A percentile compares a stretch with the other conserved stretches of the same genome.
phyloP scores from a whole-genome alignment of 2,797 vertebrate genomes.

The Halcyon badia region DNA sequence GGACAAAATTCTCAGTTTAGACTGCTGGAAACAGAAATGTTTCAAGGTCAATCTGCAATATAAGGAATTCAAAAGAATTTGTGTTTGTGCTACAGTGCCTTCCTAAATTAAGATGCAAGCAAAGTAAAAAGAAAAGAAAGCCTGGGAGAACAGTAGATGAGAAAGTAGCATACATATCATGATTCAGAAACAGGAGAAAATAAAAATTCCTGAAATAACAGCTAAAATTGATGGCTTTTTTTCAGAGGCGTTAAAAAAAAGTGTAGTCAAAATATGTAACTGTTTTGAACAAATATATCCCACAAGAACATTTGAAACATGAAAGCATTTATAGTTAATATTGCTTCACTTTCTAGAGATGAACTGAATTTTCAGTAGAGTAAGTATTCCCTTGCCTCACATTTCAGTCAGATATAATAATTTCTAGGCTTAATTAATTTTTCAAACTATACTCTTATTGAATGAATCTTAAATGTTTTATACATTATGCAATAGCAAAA shows the following conservation, averaged over 20 bases:
- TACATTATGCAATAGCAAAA: background rate
- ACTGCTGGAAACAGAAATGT: background rate
- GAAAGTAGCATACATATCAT: background rate
- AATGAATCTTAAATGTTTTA: background rate
- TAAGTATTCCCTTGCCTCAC: background rate
- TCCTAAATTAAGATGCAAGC: background rate
- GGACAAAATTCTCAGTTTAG: background rate
- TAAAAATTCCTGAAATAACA: background rate
- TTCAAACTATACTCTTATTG: background rate
- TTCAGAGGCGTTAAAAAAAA: background rate
- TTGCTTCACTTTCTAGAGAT: background rate
- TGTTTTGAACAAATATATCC: background rate
- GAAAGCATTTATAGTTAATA: background rate
- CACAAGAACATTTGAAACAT: background rate
- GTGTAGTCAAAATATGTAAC: background rate
- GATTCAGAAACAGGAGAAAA: background rate
- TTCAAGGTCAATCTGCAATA: background rate
- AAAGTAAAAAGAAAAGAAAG: background rate
- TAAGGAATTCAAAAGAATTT: background rate
- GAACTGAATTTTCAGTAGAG: background rate
- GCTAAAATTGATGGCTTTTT: background rate
- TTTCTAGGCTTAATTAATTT: slow-evolving; percentile 8
- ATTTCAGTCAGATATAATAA: background rate
- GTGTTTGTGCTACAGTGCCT: background rate
- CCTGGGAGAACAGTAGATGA: background rate